phyloP scores from a whole-genome alignment of 2,113 vertebrate species.

The Edolisoma coerulescens region DNA sequence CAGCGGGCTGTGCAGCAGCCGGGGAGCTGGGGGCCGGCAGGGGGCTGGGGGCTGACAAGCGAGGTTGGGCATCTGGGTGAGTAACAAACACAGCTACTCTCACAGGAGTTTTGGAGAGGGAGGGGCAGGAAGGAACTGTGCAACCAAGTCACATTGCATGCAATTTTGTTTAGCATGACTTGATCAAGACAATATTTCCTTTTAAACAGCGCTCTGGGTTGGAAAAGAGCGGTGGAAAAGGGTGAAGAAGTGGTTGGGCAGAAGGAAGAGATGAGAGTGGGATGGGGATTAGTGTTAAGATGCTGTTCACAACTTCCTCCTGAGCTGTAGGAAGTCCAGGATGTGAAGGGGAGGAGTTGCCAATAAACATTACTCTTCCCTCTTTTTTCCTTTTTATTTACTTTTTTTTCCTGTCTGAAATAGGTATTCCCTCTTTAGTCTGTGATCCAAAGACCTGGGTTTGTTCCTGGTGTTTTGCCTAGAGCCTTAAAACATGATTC shows the following conservation, averaged over 20 bases:
- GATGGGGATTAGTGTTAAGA: neutral
- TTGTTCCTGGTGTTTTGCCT: neutral
- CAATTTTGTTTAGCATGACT: neutral
- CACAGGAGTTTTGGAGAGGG: neutral
- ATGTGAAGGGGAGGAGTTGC: neutral
- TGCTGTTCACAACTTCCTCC: neutral
- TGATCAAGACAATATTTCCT: neutral
- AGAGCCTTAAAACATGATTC: neutral
- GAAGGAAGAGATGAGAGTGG: neutral
- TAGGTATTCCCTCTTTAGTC: neutral
- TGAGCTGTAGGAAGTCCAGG: neutral
- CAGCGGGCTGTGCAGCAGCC: neutral
- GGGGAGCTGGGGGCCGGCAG: neutral
- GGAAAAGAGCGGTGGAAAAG: neutral
- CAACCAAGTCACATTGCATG: neutral
- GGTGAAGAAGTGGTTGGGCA: neutral
- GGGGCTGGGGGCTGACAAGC: neutral
- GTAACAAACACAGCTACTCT: neutral
- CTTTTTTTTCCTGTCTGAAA: neutral
- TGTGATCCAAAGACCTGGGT: neutral
- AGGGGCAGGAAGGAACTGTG: neutral
- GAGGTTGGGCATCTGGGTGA: neutral
- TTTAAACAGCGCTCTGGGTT: neutral
- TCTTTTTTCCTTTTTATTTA: fast-evolving
- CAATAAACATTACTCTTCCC: neutral